phyloP scores from a whole-genome alignment of 2,113 vertebrate species.

The Passer montanus region DNA sequence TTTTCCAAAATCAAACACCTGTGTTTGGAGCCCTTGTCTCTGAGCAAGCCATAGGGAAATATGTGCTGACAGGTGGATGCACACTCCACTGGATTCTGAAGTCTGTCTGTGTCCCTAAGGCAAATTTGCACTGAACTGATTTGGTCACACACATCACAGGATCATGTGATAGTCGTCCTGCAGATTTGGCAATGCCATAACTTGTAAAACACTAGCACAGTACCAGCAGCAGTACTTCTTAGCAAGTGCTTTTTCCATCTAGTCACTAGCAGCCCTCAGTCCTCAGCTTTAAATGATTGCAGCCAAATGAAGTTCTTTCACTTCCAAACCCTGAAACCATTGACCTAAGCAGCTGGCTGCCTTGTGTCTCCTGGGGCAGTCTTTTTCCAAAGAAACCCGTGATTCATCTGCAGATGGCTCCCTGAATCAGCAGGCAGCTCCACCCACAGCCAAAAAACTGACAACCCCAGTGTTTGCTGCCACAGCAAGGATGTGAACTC shows the following conservation, averaged over 20 bases:
- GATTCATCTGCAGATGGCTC: conserved; percentile 68
- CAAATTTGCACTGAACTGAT: not conserved
- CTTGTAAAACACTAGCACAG: not conserved
- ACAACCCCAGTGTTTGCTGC: not conserved
- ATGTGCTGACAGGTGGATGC: not conserved
- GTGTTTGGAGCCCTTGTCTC: not conserved
- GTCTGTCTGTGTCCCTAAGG: not conserved
- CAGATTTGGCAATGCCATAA: not conserved
- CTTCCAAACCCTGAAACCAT: not conserved
- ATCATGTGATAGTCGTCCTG: not conserved
- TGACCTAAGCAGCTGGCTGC: conserved; percentile 10
- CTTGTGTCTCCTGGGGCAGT: conserved; percentile 3
- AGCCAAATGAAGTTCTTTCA: not conserved
- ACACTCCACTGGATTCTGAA: not conserved
- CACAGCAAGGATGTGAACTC: not conserved
- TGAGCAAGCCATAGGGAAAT: not conserved
- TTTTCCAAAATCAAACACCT: not conserved
- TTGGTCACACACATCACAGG: not conserved
- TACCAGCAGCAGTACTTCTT: not conserved
- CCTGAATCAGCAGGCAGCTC: not conserved
- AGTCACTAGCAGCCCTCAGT: not conserved
- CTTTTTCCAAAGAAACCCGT: conserved; percentile 26
- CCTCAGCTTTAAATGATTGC: not conserved
- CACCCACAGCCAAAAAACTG: not conserved
- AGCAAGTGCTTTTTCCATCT: not conserved